phyloP scores from a whole-genome alignment of 2,797 vertebrate genomes.

The Remorina albescens region DNA sequence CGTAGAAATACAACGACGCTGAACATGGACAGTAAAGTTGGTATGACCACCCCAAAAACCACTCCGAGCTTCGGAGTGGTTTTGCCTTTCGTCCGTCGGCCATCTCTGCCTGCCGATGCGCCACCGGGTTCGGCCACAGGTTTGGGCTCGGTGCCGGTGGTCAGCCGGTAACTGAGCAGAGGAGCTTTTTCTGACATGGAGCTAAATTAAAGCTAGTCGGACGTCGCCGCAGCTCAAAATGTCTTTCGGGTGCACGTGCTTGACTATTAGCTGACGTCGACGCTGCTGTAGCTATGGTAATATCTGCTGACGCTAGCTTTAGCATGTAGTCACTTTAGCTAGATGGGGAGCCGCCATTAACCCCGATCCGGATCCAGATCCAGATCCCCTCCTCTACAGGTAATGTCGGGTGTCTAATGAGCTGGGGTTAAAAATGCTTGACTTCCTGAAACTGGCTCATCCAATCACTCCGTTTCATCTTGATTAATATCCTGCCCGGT shows the following conservation, averaged over 20 bases:
- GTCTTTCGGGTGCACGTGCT: neutral
- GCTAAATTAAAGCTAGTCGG: neutral
- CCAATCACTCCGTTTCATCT: conserved; percentile 15
- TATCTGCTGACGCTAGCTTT: fast-evolving
- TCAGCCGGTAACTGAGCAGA: conserved; percentile 66
- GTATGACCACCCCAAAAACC: conserved; percentile 86
- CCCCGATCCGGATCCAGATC: fast-evolving
- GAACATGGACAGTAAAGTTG: conserved; percentile 89
- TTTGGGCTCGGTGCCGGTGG: neutral
- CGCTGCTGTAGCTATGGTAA: neutral
- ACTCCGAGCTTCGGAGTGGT: conserved; percentile 77
- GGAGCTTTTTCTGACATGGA: conserved; percentile 70
- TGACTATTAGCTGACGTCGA: too few relatives aligned
- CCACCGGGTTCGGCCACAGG: neutral
- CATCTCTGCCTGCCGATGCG: neutral
- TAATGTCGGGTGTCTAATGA: conserved; percentile 13
- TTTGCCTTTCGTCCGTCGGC: neutral
- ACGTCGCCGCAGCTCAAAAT: neutral
- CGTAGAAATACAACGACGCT: conserved; percentile 88
- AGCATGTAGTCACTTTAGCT: neutral
- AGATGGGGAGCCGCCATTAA: neutral
- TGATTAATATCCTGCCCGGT: neutral
- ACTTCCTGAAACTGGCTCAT: neutral
- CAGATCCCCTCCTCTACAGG: conserved; percentile 2
- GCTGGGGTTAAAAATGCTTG: conserved; percentile 9